phyloP scores from a whole-genome alignment of 2,113 vertebrate genomes.

The Tetrao urogallus region DNA sequence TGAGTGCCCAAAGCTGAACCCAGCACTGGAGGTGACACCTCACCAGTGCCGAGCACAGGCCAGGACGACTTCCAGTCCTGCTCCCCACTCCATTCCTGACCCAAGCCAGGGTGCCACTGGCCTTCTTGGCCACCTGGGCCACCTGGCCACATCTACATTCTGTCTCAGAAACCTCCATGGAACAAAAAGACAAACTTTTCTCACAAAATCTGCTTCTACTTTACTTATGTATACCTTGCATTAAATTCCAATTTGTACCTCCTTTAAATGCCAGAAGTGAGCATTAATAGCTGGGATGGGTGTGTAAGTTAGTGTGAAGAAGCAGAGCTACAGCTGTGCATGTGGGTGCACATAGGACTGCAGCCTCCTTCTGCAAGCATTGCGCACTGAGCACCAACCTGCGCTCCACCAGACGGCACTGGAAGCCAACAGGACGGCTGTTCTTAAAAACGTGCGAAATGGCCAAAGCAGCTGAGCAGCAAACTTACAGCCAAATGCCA shows the following conservation, averaged over 20 bases:
- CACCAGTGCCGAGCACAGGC: too few relatives aligned
- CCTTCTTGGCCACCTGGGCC: too few relatives aligned
- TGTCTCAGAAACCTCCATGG: too few relatives aligned
- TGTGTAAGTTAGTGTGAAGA: accelerated
- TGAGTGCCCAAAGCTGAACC: too few relatives aligned
- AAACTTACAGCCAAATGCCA: accelerated
- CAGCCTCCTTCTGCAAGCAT: background rate
- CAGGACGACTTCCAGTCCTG: too few relatives aligned
- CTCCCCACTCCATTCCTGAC: too few relatives aligned
- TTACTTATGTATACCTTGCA: background rate
- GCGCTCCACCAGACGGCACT: slow-evolving; percentile 53
- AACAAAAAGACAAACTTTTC: background rate
- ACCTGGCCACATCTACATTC: too few relatives aligned
- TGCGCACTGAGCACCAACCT: accelerated
- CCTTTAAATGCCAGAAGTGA: accelerated
- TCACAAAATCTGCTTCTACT: background rate
- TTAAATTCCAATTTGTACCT: background rate
- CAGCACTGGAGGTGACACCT: too few relatives aligned
- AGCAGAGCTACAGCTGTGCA: accelerated
- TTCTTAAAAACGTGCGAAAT: accelerated
- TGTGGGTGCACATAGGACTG: accelerated
- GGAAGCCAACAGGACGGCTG: background rate
- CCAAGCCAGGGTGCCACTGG: too few relatives aligned
- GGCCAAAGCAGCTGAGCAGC: accelerated
- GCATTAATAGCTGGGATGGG: background rate